Base-by-base conservation (phyloP, 2,113 vertebrate genomes). In the Sphyrna mokarran region DNA sequence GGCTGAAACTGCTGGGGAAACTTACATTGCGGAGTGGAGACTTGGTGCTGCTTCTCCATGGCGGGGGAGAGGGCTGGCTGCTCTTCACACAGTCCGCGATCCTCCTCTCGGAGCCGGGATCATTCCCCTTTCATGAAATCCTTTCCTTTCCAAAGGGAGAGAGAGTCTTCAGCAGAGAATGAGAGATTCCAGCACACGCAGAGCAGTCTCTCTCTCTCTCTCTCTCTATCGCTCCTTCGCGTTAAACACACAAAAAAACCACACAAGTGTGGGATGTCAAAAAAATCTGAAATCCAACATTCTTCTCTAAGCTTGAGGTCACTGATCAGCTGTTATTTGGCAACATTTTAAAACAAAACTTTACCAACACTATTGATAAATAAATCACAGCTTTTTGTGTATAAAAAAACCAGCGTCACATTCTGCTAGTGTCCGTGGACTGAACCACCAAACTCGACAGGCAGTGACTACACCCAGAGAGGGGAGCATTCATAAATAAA, bases 251-350 rank as follows among this genome's bases (percentile, higher is more conserved):
- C n/a, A n/a, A n/a, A n/a, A n/a, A n/a, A n/a, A n/a, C n/a, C n/a
- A n/a, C n/a, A n/a, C n/a, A 63, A 91, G 54, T 61, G 86, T 58
- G 54, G 58, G 89, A 63, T 91, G 89, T 63, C 89, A 91, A n/a
- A 37, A 91, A 33, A 37, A 20, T 66, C n/a, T 61, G 14, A 58
- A 91, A 61, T 26, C 13, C n/a, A 80, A 80, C 86, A 29, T 26
- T 89, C 22, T 89, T 48, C 9, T 58, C 23, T 13, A 23, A 23
- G 23, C 8, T 26, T 29, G 18, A 48, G 7, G 11, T 23, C 29
- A 23, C 48, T 89, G 1, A 80, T 80, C 78, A 37, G 14, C n/a
- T 29, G 13, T n/a, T 1, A 14, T 37, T 37, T n/a, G 37, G 10
- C n/a, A 5, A 37, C 20, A 72, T 26, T 37, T n/a, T n/a, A n/a